A percentile compares a stretch with the other conserved stretches of the same genome.
Conservation (phyloP, 2,888 invertebrate species). For the Brenthis daphne region DNA sequence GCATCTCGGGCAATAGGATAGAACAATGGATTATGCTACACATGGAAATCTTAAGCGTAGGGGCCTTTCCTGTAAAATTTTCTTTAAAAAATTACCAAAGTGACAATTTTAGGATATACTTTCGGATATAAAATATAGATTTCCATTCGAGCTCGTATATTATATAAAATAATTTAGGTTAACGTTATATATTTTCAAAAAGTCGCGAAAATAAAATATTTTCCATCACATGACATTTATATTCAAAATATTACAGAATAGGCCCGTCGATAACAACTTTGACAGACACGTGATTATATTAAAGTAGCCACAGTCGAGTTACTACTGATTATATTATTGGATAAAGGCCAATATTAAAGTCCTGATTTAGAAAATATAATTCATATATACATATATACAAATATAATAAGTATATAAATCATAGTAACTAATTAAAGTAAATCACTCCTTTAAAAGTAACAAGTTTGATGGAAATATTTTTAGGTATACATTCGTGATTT, state of each 20-base stretch:
- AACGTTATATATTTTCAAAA: background rate
- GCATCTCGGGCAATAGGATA: conserved; percentile 17
- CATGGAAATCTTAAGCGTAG: conserved; percentile 10
- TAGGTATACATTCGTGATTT: background rate
- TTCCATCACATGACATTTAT: background rate
- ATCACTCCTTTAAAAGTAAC: too few relatives aligned
- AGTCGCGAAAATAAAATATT: background rate
- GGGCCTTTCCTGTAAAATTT: conserved; percentile 22
- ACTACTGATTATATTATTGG: conserved; percentile 6
- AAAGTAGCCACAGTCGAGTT: conserved; percentile 16
- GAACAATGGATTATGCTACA: conserved; percentile 9
- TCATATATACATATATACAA: too few relatives aligned
- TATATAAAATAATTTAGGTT: background rate
- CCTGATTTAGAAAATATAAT: background rate
- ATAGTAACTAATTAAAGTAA: too few relatives aligned
- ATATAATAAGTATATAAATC: too few relatives aligned
- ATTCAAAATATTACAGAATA: conserved; percentile 28
- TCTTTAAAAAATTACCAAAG: background rate
- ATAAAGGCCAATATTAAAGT: background rate
- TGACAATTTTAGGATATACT: background rate
- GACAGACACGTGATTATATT: conserved; percentile 12
- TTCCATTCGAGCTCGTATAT: background rate
- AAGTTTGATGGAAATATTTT: too few relatives aligned
- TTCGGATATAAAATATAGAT: background rate
- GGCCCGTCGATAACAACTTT: conserved; percentile 11